Percentiles rank a stretch among this genome's conserved stretches.
Evolutionary conservation across 1,140 invertebrate species (phyloP).

Genomic region (Babylonia areolata): DNA sequence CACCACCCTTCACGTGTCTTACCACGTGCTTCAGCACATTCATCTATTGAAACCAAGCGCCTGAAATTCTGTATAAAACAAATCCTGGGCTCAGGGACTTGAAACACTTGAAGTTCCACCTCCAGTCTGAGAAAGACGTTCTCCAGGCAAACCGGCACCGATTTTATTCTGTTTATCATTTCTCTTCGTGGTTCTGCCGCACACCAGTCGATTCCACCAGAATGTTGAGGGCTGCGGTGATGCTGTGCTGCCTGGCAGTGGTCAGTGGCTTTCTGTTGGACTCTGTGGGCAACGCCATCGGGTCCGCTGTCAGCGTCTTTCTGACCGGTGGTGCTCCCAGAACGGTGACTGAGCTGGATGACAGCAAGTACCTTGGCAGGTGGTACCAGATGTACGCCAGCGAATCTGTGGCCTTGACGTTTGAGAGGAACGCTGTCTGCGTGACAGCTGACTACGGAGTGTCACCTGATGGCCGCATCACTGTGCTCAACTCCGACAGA

Average conservation of each 20-base stretch:
- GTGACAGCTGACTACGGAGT: conserved; percentile 59
- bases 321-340: conserved; percentile 15
- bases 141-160: not conserved
- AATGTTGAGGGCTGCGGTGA: conserved; percentile 1
- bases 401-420: conserved; percentile 51
- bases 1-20: not conserved
- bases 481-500: conserved; percentile 57
- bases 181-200: not conserved
- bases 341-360: conserved; percentile 47
- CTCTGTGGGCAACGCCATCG: not conserved
- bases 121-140: no score
- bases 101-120: no score
- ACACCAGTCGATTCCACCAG: not conserved
- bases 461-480: conserved; percentile 46
- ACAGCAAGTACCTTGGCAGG: conserved; percentile 59
- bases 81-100: no score
- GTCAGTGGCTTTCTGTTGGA: not conserved
- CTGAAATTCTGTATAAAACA: no score
- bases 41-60: no score
- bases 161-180: not conserved
- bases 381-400: conserved; percentile 62
- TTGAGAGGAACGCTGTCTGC: conserved; percentile 53
- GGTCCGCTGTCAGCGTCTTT: not conserved
- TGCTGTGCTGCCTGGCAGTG: not conserved
- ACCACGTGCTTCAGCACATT: no score